Conservation (phyloP, 2,888 invertebrate species). For the Lycocerus yunnanus region DNA sequence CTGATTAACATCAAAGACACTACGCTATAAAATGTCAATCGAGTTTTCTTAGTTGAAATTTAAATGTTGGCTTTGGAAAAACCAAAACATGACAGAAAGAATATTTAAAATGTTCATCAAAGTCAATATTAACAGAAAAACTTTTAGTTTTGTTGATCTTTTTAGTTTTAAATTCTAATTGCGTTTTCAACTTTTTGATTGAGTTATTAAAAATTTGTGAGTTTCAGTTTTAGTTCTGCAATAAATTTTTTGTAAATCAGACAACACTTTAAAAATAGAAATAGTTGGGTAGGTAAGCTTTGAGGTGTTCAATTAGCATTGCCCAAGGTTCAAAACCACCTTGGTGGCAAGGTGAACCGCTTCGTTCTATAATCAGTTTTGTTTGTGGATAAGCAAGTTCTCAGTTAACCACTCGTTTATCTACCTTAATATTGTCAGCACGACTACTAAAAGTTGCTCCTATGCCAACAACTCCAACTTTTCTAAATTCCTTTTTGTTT, state of each 20-base stretch:
- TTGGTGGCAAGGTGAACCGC: constrained; percentile 46
- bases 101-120: neutral
- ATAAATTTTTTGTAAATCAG: neutral
- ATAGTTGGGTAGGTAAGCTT: neutral
- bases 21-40: neutral
- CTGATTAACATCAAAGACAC: neutral
- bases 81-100: neutral
- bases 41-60: neutral
- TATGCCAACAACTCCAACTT: neutral
- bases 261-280: neutral
- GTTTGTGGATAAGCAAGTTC: constrained; percentile 25
- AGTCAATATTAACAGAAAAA: neutral
- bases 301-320: constrained; percentile 7
- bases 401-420: constrained; percentile 17
- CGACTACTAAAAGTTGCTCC: constrained; percentile 20
- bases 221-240: neutral
- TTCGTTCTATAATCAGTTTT: constrained; percentile 30
- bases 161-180: neutral
- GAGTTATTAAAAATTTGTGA: neutral
- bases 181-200: neutral
- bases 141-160: neutral
- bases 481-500: neutral
- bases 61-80: neutral
- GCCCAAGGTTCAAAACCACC: constrained; percentile 38
- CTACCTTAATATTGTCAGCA: constrained; percentile 17